Percentiles rank a stretch among this genome's conserved stretches.
Conservation (phyloP, 2,113 vertebrate species). For the Actenoides hombroni region DNA sequence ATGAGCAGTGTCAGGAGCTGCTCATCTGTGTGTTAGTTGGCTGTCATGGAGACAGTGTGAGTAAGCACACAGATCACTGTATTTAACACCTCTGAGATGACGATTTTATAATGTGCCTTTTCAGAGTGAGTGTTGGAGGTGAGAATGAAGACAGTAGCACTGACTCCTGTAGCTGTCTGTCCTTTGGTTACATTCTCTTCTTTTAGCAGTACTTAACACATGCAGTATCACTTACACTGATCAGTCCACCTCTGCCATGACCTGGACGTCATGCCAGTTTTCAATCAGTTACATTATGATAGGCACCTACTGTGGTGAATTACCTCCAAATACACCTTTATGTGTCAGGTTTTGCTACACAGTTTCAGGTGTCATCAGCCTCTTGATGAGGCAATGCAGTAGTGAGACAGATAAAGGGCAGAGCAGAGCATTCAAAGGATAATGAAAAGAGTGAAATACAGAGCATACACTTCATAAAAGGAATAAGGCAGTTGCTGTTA, state of each 20-base stretch:
- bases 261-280: not conserved
- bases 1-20: not conserved
- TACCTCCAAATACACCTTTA: not conserved
- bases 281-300: not conserved
- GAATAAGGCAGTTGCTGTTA: not conserved
- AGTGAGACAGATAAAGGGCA: not conserved
- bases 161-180: not conserved
- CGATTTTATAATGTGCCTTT: not conserved
- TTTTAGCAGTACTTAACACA: not conserved
- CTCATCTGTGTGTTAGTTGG: not conserved
- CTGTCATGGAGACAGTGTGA: not conserved
- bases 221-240: rapidly evolving
- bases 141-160: not conserved
- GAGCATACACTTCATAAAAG: not conserved
- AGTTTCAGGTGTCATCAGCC: not conserved
- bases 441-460: not conserved
- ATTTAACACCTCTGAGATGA: not conserved
- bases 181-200: not conserved
- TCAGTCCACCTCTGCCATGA: not conserved
- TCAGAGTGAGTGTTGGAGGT: not conserved
- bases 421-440: not conserved
- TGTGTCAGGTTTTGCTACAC: not conserved
- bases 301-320: not conserved
- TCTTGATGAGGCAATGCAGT: not conserved
- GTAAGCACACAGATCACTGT: not conserved